phyloP scores from a whole-genome alignment of 2,888 invertebrate genomes.

The Tachina grossa region DNA sequence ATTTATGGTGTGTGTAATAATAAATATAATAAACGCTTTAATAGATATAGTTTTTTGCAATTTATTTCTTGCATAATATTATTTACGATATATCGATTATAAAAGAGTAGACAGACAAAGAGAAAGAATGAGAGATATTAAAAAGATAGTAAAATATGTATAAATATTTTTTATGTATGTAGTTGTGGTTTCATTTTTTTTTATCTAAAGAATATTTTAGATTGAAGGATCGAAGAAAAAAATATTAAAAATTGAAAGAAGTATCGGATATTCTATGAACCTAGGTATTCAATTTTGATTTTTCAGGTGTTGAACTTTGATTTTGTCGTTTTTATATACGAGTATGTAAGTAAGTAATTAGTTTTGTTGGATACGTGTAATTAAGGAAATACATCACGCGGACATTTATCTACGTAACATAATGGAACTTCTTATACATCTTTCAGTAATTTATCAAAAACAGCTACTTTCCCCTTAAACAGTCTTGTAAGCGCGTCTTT shows the following conservation, averaged over 20 bases:
- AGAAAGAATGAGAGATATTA: constrained; percentile 39
- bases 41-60: not conserved
- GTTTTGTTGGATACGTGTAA: not conserved
- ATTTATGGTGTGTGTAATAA: constrained; percentile 13
- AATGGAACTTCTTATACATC: too few relatives aligned
- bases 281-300: constrained; percentile 12
- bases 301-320: constrained; percentile 1
- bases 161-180: not conserved
- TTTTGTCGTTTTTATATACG: not conserved
- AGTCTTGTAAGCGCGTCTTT: too few relatives aligned
- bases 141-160: constrained; percentile 51
- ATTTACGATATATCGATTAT: constrained; percentile 50
- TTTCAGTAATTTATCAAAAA: too few relatives aligned
- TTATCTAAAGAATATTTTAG: constrained; percentile 34
- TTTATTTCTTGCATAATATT: constrained; percentile 38
- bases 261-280: constrained; percentile 51
- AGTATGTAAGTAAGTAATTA: not conserved
- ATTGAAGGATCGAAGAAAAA: constrained; percentile 28
- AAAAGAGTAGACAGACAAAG: constrained; percentile 57
- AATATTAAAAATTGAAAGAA: constrained; percentile 29
- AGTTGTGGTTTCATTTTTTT: constrained; percentile 41
- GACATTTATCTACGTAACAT: too few relatives aligned
- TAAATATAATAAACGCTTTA: constrained; percentile 17
- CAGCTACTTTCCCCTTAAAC: too few relatives aligned
- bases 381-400: too few relatives aligned